Conservation (phyloP, 2,888 invertebrate species). For the Limenitis camilla region DNA sequence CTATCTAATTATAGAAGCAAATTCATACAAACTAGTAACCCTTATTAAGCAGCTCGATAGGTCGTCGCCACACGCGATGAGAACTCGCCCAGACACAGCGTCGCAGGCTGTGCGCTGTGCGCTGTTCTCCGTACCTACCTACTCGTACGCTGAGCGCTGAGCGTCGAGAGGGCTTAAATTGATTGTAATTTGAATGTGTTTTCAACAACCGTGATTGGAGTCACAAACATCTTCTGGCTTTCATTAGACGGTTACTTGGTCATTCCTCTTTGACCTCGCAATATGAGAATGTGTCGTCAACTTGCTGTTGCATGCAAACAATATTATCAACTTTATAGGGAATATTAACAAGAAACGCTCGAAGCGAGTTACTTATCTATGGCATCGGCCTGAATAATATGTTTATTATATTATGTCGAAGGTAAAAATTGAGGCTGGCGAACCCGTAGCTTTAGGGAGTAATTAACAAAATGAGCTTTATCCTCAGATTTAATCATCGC, state of each 20-base stretch:
- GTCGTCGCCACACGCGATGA: slow-evolving; percentile 58
- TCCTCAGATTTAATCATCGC: slow-evolving; percentile 65
- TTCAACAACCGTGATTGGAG: slow-evolving; percentile 63
- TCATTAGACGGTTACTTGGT: slow-evolving; percentile 63
- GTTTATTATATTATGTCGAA: slow-evolving; percentile 72
- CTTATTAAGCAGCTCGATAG: slow-evolving; percentile 53
- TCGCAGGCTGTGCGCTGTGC: slow-evolving; percentile 40
- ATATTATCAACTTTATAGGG: slow-evolving; percentile 44
- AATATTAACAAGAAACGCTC: slow-evolving; percentile 57
- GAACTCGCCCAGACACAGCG: slow-evolving; percentile 51
- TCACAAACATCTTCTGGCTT: slow-evolving; percentile 55
- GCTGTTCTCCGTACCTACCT: too few species aligned
- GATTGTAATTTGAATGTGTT: slow-evolving; percentile 66
- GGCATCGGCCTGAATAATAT: slow-evolving; percentile 67
- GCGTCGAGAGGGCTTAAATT: slow-evolving; percentile 52
- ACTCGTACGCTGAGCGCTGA: too few species aligned
- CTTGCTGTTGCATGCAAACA: slow-evolving; percentile 41
- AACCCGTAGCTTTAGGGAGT: slow-evolving; percentile 72
- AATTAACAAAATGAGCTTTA: slow-evolving; percentile 70
- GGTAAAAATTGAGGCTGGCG: slow-evolving; percentile 59
- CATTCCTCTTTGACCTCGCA: slow-evolving; percentile 69
- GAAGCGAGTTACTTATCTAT: slow-evolving; percentile 58
- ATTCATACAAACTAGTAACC: slow-evolving; percentile 25
- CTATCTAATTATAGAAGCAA: slow-evolving; percentile 17
- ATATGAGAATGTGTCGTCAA: slow-evolving; percentile 40